Percentiles rank a stretch among this genome's conserved stretches.
These are phyloP conservation scores for Tetramorium parvispinum DNA, from an alignment of 1,140 invertebrate species.

Conservation along the genomic window DNA sequence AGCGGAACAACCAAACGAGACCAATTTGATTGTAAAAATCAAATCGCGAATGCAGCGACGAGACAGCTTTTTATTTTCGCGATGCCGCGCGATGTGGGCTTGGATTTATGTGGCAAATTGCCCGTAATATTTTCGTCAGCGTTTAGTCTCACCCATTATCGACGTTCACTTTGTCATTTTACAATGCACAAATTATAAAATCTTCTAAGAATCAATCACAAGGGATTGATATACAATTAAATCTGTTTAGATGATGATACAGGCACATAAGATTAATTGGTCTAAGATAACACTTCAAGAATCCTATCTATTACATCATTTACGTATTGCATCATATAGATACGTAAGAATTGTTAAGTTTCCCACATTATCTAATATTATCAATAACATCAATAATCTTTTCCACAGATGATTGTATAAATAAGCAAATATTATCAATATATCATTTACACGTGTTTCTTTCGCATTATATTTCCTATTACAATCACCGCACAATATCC, in stretches of 20 bases:
- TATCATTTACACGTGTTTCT: too few relatives aligned
- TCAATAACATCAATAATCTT: neutral
- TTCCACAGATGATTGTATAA: neutral
- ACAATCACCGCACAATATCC: neutral
- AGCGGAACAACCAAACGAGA: conserved; percentile 20
- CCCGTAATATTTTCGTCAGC: conserved; percentile 46
- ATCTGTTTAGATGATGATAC: neutral
- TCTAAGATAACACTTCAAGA: neutral
- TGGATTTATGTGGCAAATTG: conserved; percentile 14
- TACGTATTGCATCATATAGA: neutral
- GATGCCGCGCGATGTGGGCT: neutral
- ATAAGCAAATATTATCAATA: neutral
- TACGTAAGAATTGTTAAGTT: too few relatives aligned
- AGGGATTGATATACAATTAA: neutral
- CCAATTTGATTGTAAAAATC: conserved; percentile 24
- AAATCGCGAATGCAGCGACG: conserved; percentile 19
- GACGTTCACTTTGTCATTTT: neutral
- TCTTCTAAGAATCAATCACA: neutral
- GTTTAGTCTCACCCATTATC: neutral
- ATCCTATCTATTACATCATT: neutral
- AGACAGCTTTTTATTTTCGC: conserved; percentile 9
- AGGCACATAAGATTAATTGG: neutral
- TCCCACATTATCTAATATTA: neutral
- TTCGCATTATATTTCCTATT: neutral
- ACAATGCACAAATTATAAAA: neutral